A percentile compares a stretch with the other conserved stretches of the same genome.
Conservation (phyloP, 2,888 invertebrate genomes). For the Mayetiola destructor region DNA sequence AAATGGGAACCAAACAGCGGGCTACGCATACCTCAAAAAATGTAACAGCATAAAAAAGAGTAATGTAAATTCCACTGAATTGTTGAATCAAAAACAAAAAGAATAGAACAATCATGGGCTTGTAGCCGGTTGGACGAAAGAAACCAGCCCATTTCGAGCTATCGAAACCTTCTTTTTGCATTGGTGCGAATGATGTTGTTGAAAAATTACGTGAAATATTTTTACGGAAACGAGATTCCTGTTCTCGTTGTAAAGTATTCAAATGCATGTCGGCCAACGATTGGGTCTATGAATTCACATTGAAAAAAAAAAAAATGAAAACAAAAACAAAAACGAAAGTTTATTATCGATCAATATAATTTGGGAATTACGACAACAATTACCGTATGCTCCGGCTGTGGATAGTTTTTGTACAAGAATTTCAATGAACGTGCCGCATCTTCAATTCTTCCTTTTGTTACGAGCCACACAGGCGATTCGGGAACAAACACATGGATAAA, state of each 20-base stretch:
- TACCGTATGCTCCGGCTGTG: conserved; percentile 34
- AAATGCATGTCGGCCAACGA: conserved; percentile 39
- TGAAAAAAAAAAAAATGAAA: background rate
- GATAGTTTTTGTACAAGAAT: conserved; percentile 37
- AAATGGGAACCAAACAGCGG: background rate
- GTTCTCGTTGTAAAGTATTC: conserved; percentile 38
- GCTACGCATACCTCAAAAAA: conserved; percentile 38
- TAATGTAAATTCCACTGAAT: conserved; percentile 46
- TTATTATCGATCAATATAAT: background rate
- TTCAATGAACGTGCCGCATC: conserved; percentile 39
- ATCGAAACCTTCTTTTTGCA: conserved; percentile 29
- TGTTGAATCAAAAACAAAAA: conserved; percentile 44
- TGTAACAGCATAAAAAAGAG: conserved; percentile 44
- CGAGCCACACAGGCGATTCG: conserved; percentile 46
- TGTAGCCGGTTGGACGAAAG: conserved; percentile 42
- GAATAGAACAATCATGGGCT: conserved; percentile 41
- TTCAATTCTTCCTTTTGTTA: conserved; percentile 40
- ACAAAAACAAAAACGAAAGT: too few species aligned
- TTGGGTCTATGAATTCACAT: conserved; percentile 24
- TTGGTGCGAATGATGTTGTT: conserved; percentile 21
- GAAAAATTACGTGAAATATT: conserved; percentile 25
- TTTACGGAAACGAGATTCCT: conserved; percentile 35
- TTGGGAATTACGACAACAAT: conserved; percentile 8
- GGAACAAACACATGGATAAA: conserved; percentile 38
- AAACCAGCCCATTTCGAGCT: conserved; percentile 34